Conservation (phyloP, 2,888 invertebrate species). For the Panzeria rudis region DNA sequence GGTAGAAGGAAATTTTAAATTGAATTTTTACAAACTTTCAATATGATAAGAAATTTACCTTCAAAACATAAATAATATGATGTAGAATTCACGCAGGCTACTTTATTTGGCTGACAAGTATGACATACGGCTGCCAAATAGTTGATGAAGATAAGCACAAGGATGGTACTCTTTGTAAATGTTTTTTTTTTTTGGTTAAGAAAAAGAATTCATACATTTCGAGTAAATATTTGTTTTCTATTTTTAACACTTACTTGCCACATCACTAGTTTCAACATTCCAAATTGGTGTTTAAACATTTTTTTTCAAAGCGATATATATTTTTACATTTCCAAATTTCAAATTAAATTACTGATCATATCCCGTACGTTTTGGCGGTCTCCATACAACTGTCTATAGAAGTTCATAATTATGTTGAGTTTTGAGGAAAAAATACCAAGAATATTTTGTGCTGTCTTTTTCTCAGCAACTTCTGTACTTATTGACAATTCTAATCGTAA, state of each 20-base stretch:
- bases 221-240: neutral
- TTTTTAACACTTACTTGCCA: conserved; percentile 47
- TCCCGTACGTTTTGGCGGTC: conserved; percentile 7
- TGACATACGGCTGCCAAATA: conserved; percentile 75
- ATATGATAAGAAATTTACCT: conserved; percentile 71
- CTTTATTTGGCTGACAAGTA: conserved; percentile 79
- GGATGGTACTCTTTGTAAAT: neutral
- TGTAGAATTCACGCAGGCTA: conserved; percentile 80
- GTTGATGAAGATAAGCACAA: neutral
- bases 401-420: conserved; percentile 13
- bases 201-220: neutral
- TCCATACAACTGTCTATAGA: conserved; percentile 1
- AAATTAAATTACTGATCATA: neutral
- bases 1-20: neutral
- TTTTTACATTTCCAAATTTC: neutral
- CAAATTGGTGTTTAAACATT: conserved; percentile 18
- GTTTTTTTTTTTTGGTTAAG: neutral
- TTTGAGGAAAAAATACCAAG: neutral
- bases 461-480: neutral
- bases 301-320: conserved; percentile 20
- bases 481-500: conserved; percentile 34
- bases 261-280: conserved; percentile 21
- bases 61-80: conserved; percentile 80
- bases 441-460: neutral
- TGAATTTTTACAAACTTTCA: neutral